These are phyloP conservation scores for Aspidiotus rigidus DNA, from an alignment of 2,888 invertebrate genomes.

Conservation along the genomic window DNA sequence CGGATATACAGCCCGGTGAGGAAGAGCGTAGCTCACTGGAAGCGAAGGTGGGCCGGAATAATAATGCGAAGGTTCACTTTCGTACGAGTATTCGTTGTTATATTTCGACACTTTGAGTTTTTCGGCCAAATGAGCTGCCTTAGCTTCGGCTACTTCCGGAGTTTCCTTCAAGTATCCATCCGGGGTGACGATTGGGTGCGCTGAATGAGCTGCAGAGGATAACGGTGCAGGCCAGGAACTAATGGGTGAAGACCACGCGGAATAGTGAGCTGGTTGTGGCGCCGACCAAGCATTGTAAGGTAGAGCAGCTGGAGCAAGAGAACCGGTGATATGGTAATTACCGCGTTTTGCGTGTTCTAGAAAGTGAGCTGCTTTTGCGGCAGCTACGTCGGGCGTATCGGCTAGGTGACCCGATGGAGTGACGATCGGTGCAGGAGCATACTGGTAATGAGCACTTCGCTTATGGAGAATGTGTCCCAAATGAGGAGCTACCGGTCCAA, in stretches of 20 bases:
- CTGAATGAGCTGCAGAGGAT: conserved; percentile 36
- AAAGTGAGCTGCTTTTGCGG: conserved; percentile 44
- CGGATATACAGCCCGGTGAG: conserved; percentile 22
- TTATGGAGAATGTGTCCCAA: conserved; percentile 42
- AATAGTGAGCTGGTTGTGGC: conserved; percentile 44
- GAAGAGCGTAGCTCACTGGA: conserved; percentile 13
- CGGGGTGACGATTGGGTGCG: conserved; percentile 36
- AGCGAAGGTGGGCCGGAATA: conserved; percentile 30
- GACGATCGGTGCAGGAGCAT: conserved; percentile 38
- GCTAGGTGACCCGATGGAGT: conserved; percentile 43
- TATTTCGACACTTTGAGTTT: conserved; percentile 34
- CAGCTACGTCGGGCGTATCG: conserved; percentile 45
- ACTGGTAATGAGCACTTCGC: conserved; percentile 27
- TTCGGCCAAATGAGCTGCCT: conserved; percentile 37
- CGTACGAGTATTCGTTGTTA: too few species aligned
- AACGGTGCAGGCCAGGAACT: conserved; percentile 35
- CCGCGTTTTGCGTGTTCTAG: conserved; percentile 42
- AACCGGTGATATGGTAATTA: conserved; percentile 16
- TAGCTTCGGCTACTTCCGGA: conserved; percentile 37
- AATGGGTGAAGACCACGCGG: conserved; percentile 40
- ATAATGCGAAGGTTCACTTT: conserved; percentile 8
- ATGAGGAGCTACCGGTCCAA: conserved; percentile 41
- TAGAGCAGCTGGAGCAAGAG: conserved; percentile 36
- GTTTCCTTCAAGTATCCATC: conserved; percentile 33
- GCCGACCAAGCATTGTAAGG: conserved; percentile 35